Evolutionary conservation across 2,797 vertebrate species (phyloP).

Genomic region (Peromyscus attwateri): DNA sequence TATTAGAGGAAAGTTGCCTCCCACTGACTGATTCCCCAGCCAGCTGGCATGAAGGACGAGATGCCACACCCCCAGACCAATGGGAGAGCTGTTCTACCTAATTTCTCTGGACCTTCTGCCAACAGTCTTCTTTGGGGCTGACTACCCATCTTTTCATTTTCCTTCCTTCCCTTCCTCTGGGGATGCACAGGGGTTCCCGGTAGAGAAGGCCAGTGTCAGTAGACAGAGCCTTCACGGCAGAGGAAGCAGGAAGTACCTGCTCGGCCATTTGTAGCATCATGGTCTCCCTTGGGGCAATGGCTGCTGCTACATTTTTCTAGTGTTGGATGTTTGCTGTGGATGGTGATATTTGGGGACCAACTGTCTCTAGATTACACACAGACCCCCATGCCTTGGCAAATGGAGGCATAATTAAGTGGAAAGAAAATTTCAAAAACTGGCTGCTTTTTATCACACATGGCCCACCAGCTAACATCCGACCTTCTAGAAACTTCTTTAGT

Average conservation of each 20-base stretch:
- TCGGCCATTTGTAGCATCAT: rapidly evolving
- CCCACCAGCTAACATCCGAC: background rate
- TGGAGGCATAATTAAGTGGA: background rate
- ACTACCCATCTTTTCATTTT: rapidly evolving
- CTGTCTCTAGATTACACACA: background rate
- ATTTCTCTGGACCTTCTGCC: constrained; percentile 35
- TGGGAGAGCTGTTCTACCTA: background rate
- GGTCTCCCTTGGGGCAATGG: background rate
- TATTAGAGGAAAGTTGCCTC: rapidly evolving
- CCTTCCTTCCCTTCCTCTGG: background rate
- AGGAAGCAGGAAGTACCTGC: background rate
- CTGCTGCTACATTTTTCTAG: background rate
- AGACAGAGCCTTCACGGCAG: background rate
- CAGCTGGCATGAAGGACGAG: background rate
- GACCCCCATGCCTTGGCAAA: background rate
- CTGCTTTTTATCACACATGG: background rate
- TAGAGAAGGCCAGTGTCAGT: background rate
- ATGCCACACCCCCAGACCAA: background rate
- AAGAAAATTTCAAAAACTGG: background rate
- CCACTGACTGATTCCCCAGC: background rate
- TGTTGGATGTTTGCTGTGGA: too few species aligned
- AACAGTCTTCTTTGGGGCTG: background rate
- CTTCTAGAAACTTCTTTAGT: background rate
- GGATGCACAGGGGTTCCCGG: background rate
- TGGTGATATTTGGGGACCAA: background rate